phyloP scores from a whole-genome alignment of 1,140 invertebrate species.

The Papilio xuthus region DNA sequence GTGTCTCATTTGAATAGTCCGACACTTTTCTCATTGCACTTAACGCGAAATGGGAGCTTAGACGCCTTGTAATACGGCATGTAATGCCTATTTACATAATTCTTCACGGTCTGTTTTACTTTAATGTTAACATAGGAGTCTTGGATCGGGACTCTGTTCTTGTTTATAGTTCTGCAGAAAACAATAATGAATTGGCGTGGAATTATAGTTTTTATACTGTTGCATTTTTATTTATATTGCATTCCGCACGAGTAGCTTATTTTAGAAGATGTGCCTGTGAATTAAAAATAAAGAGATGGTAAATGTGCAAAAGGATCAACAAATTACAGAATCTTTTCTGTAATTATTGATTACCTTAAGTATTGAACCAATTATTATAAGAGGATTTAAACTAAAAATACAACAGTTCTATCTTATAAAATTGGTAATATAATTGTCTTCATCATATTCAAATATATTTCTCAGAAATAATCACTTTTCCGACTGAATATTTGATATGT shows the following conservation, averaged over 20 bases:
- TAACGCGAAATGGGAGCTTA: conserved; percentile 26
- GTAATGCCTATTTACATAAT: conserved; percentile 32
- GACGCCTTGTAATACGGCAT: conserved; percentile 31
- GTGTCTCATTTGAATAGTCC: conserved; percentile 38
- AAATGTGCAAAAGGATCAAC: too few relatives aligned
- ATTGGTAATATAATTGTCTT: too few relatives aligned
- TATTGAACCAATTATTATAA: too few relatives aligned
- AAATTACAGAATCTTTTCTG: too few relatives aligned
- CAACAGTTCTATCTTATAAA: too few relatives aligned
- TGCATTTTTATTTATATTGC: not conserved
- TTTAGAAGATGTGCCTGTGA: too few relatives aligned
- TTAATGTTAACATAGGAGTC: conserved; percentile 34
- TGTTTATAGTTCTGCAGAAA: conserved; percentile 25
- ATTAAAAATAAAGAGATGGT: too few relatives aligned
- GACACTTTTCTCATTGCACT: conserved; percentile 34
- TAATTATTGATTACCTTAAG: too few relatives aligned
- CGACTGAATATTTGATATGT: not conserved
- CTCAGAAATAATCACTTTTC: too few relatives aligned
- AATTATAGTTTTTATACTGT: not conserved
- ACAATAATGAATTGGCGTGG: conserved; percentile 6
- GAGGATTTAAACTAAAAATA: too few relatives aligned
- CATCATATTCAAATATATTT: too few relatives aligned
- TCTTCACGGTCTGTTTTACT: conserved; percentile 35
- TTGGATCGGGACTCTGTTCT: conserved; percentile 17
- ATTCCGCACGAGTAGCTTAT: not conserved